These are phyloP conservation scores for Brassicogethes aeneus DNA, from an alignment of 2,888 invertebrate species.

Conservation along the genomic window DNA sequence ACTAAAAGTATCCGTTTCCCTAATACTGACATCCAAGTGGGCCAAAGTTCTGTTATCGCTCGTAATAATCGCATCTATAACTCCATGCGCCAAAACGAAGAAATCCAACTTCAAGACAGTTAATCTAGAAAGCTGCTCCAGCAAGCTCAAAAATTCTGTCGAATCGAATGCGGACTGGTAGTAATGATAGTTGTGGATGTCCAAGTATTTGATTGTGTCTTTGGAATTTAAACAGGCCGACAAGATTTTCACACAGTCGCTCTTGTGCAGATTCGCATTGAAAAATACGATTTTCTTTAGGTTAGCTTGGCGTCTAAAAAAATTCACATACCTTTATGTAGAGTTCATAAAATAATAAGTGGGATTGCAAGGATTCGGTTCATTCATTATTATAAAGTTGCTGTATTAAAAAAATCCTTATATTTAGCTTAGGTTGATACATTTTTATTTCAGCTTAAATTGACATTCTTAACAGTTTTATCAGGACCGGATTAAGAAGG, in stretches of 20 bases:
- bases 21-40: conserved; percentile 37
- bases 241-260: conserved; percentile 39
- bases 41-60: conserved; percentile 34
- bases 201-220: conserved; percentile 34
- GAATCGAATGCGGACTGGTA: conserved; percentile 32
- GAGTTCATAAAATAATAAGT: conserved; percentile 6
- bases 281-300: conserved; percentile 37
- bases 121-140: conserved; percentile 37
- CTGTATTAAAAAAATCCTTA: too few relatives aligned
- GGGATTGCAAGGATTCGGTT: too few relatives aligned
- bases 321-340: conserved; percentile 3
- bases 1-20: conserved; percentile 39
- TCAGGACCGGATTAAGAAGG: too few relatives aligned
- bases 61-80: conserved; percentile 37
- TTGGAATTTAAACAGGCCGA: conserved; percentile 36
- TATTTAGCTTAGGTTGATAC: too few relatives aligned
- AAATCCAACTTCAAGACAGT: conserved; percentile 41
- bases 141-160: conserved; percentile 23
- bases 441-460: too few relatives aligned
- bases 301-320: conserved; percentile 38
- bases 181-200: conserved; percentile 41
- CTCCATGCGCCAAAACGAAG: conserved; percentile 39
- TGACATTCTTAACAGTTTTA: too few relatives aligned
- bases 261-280: conserved; percentile 40
- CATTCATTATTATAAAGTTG: too few relatives aligned